Percentiles rank a stretch among this genome's conserved stretches.
phyloP scores from a whole-genome alignment of 2,888 invertebrate genomes.

The Xylocampa areola region DNA sequence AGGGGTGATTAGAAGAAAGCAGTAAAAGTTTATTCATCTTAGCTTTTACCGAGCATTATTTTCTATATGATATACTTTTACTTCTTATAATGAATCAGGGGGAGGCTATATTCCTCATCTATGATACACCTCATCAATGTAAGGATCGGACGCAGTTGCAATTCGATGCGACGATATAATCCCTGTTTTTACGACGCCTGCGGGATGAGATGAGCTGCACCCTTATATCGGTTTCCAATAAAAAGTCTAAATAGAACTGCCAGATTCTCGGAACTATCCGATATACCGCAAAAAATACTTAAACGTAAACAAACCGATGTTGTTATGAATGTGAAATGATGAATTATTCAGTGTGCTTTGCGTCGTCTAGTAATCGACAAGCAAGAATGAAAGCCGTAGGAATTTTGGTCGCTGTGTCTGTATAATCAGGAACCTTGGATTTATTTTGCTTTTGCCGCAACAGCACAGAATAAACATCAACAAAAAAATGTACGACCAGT shows the following conservation, averaged over 20 bases:
- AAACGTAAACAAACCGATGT: neutral
- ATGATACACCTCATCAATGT: neutral
- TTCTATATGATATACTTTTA: no score
- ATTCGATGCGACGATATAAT: neutral
- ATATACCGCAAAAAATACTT: neutral
- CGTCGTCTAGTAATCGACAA: neutral
- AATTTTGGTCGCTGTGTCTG: conserved; percentile 2
- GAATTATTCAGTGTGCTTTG: conserved; percentile 3
- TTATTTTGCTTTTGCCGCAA: conserved; percentile 11
- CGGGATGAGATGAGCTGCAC: conserved; percentile 3
- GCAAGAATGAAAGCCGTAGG: no score
- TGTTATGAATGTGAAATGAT: neutral
- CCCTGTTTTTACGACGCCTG: neutral
- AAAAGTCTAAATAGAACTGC: neutral
- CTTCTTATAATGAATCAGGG: no score
- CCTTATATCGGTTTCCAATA: neutral
- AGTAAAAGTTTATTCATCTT: neutral
- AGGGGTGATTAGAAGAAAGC: conserved; percentile 1
- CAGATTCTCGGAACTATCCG: neutral
- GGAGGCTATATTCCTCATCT: no score
- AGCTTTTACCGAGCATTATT: neutral
- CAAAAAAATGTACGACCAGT: neutral
- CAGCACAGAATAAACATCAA: conserved; percentile 1
- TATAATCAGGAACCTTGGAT: conserved; percentile 18
- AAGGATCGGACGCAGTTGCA: neutral